Evolutionary conservation across 2,888 invertebrate genomes (phyloP), one percentile per base, ranked within the genome.

Genomic region (Blastobasis lacticolella): DNA sequence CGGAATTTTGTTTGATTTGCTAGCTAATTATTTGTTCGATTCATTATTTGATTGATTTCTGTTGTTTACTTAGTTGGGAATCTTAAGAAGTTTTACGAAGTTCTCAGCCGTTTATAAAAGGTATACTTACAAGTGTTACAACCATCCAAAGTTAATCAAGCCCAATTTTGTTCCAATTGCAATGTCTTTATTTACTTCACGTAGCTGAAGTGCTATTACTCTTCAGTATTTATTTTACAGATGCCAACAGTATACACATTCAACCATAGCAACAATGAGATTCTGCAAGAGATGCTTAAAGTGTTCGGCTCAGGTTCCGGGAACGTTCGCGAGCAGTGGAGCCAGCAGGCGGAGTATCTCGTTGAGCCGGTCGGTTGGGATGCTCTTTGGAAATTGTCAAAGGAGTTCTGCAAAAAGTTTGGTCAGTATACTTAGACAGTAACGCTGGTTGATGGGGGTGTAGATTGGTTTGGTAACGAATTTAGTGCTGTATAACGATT

Each of bases 311-410:
- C 77, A 0, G 80, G 79, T 0, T 71, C 78, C 0, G 79, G 82
- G 5, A 81, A 81, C 0, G 78, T 81, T 1, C 70, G 74, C 0
- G 87, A 88, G 52, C 87, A 87, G 55, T 88, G 88, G 87, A 74
- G 73, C 46, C 60, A 79, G 48, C 81, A 86, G 43, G 87, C 89
- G 0, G 92, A 93, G 63, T 63, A 92, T 38, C 75, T 90, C 0
- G 75, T 93, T 2, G 93, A 93, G 61, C 91, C 91, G 0, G 89
- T 88, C 0, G 93, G 93, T 0, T 93, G 93, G 93, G 91, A 91
- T 62, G 92, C 92, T 0, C 63, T 93, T 6, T 93, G 93, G 93
- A 93, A 92, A 72, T 87, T 93, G 6, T 91, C 92, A 0, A 89
- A 92, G 50, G 69, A 87, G 5, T 90, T 89, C 42, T 93, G 93